Conservation (phyloP, 1,140 invertebrate species). For the Panonychus citri region DNA sequence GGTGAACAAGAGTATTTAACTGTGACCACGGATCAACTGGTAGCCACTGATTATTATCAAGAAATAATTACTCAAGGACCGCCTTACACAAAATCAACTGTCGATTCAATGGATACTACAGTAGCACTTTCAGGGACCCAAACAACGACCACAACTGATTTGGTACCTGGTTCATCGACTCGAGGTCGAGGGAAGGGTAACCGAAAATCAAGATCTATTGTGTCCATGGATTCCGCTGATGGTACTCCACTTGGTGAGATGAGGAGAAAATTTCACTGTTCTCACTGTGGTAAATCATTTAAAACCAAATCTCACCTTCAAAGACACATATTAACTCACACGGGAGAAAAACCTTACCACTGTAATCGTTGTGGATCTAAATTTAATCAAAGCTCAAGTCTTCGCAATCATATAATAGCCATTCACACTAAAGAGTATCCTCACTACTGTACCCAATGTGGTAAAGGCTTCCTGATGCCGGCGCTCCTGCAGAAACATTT, state of each 20-base stretch:
- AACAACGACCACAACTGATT: neutral
- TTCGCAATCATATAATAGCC: slow-evolving; percentile 14
- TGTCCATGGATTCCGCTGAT: neutral
- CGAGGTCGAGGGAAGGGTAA: slow-evolving; percentile 11
- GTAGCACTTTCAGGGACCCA: no score
- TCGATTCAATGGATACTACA: neutral
- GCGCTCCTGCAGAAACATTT: slow-evolving; percentile 11
- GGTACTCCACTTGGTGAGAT: slow-evolving; percentile 2
- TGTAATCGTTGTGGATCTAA: slow-evolving; percentile 11
- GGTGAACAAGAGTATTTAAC: neutral
- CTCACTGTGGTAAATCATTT: slow-evolving; percentile 13
- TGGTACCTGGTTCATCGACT: neutral
- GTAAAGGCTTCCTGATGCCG: slow-evolving; percentile 13
- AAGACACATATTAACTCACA: slow-evolving; percentile 13
- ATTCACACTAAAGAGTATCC: slow-evolving; percentile 15
- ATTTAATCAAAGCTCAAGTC: slow-evolving; percentile 12
- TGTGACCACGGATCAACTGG: neutral
- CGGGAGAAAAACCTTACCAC: slow-evolving; percentile 13
- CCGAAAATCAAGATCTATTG: slow-evolving; percentile 10
- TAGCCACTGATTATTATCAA: neutral
- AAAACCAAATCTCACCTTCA: slow-evolving; percentile 14
- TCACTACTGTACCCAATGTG: slow-evolving; percentile 9
- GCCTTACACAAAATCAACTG: slow-evolving; percentile 3
- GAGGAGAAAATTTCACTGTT: slow-evolving; percentile 12
- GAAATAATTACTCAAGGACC: neutral